Percentiles rank a stretch among this genome's conserved stretches.
Conservation (phyloP, 2,888 invertebrate species). For the Sisyra terminalis region DNA sequence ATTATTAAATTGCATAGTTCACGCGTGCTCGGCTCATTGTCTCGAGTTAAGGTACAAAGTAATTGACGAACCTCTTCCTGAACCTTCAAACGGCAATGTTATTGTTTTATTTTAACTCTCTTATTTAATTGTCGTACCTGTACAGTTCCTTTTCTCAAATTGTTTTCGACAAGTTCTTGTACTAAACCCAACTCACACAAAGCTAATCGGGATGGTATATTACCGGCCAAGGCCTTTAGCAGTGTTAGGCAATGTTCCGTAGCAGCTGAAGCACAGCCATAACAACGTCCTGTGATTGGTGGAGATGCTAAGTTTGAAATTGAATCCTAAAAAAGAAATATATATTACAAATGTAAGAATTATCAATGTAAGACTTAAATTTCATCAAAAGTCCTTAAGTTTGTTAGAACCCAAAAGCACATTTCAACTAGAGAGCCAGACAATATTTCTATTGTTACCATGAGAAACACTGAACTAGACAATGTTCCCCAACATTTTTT, state of each 20-base stretch:
- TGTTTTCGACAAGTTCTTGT: conserved; percentile 77
- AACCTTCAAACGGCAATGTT: conserved; percentile 29
- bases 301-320: conserved; percentile 8
- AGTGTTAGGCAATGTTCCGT: conserved; percentile 89
- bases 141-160: conserved; percentile 70
- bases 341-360: not conserved
- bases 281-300: conserved; percentile 46
- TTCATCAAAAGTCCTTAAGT: too few species aligned
- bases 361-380: too few species aligned
- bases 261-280: conserved; percentile 78
- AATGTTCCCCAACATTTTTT: too few species aligned
- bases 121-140: too few species aligned
- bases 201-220: conserved; percentile 53
- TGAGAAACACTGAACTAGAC: too few species aligned
- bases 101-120: conserved; percentile 6
- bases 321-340: conserved; percentile 2
- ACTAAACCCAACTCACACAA: conserved; percentile 75
- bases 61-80: conserved; percentile 81
- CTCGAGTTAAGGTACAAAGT: conserved; percentile 74
- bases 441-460: too few species aligned
- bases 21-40: conserved; percentile 67
- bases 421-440: too few species aligned
- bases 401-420: too few species aligned
- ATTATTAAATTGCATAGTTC: conserved; percentile 70
- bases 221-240: conserved; percentile 74